Percentiles rank a stretch among this genome's conserved stretches.
phyloP scores from a whole-genome alignment of 2,888 invertebrate species.

The Perithous albicinctus region DNA sequence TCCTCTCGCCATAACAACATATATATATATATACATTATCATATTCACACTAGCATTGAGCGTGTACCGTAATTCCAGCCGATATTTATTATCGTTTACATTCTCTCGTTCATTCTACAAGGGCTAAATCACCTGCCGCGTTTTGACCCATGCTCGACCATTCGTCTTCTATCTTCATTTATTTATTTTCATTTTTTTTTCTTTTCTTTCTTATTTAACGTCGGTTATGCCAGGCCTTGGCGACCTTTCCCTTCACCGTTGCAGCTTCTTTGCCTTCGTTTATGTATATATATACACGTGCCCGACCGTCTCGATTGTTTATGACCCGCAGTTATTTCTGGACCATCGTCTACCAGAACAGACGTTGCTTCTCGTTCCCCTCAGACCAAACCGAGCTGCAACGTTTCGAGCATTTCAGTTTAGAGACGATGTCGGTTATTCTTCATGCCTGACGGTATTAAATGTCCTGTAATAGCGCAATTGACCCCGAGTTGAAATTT shows the following conservation, averaged over 20 bases:
- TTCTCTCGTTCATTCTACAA: neutral
- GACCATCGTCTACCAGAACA: slow-evolving; percentile 71
- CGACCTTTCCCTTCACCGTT: slow-evolving; percentile 33
- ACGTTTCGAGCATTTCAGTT: slow-evolving; percentile 22
- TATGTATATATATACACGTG: slow-evolving; percentile 51
- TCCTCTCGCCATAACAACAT: neutral
- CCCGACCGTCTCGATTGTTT: slow-evolving; percentile 70
- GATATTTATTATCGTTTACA: slow-evolving; percentile 26
- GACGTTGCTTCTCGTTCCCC: slow-evolving; percentile 14
- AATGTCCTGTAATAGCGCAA: neutral
- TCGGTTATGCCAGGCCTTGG: slow-evolving; percentile 4
- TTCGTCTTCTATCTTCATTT: slow-evolving; percentile 22
- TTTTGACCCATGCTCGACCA: slow-evolving; percentile 25
- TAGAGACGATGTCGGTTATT: neutral
- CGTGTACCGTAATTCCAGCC: neutral
- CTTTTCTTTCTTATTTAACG: too few relatives aligned
- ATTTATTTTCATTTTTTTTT: slow-evolving; percentile 25
- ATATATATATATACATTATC: neutral
- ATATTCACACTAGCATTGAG: neutral
- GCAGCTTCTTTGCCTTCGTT: slow-evolving; percentile 20
- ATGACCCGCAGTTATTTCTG: slow-evolving; percentile 76
- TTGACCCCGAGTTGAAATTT: neutral
- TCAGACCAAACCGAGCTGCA: neutral
- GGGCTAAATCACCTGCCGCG: slow-evolving; percentile 32
- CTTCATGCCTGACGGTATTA: neutral